phyloP scores from a whole-genome alignment of 2,113 vertebrate genomes.

The Hyaena hyaena region DNA sequence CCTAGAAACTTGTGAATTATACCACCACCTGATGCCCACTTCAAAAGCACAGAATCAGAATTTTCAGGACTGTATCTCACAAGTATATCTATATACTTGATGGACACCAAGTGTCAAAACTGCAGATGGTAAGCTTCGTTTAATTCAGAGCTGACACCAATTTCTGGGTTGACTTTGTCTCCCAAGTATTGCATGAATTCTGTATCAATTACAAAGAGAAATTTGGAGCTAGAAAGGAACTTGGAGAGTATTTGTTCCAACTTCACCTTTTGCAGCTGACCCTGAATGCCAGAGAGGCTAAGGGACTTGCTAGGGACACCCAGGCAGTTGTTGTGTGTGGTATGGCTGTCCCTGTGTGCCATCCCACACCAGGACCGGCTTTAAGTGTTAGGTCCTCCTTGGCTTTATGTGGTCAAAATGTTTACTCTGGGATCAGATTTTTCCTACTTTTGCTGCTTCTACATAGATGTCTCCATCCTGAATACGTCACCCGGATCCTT shows the following conservation, averaged over 20 bases:
- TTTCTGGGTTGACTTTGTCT: background rate
- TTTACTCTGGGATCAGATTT: background rate
- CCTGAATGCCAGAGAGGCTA: background rate
- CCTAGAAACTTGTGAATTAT: background rate
- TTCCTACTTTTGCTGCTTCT: background rate
- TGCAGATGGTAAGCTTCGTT: background rate
- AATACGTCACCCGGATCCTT: slow-evolving; percentile 34
- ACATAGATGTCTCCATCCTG: background rate
- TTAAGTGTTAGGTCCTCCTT: background rate
- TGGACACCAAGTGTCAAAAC: background rate
- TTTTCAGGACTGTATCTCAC: background rate
- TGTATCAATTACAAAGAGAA: background rate
- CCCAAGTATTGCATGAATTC: background rate
- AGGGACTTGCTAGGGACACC: background rate
- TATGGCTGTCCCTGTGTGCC: background rate
- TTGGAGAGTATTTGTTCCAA: background rate
- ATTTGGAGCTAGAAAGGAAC: background rate
- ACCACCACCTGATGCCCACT: background rate
- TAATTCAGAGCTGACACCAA: background rate
- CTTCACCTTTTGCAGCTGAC: background rate
- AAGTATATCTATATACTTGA: background rate
- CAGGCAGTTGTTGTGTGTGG: background rate
- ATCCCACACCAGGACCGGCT: background rate
- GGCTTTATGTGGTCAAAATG: background rate
- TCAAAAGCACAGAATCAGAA: background rate